Evolutionary conservation across 2,113 vertebrate species (phyloP).

Genomic region (Okapia johnstoni): DNA sequence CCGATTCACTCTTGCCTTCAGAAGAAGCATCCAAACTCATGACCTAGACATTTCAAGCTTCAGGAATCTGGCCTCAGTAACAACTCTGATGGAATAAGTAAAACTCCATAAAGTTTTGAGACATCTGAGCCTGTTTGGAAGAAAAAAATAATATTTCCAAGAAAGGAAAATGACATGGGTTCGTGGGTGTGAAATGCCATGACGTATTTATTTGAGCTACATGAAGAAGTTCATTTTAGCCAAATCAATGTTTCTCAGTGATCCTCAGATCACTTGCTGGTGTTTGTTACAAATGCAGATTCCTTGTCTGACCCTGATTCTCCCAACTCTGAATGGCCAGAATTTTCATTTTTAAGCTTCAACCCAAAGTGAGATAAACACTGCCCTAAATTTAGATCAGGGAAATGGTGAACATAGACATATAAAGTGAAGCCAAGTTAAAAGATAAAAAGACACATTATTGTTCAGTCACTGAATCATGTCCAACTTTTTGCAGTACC

Average conservation of each 20-base stretch:
- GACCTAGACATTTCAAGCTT: not conserved
- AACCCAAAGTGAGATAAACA: not conserved
- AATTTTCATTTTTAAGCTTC: not conserved
- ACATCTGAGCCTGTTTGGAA: not conserved
- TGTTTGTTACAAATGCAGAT: not conserved
- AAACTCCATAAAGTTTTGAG: not conserved
- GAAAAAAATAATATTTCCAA: slow-evolving; percentile 10
- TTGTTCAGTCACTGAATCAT: not conserved
- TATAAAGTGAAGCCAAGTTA: not conserved
- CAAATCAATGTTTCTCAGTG: not conserved
- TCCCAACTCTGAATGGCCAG: not conserved
- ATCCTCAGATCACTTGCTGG: not conserved
- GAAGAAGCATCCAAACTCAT: not conserved
- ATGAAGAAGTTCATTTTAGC: not conserved
- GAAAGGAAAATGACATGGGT: not conserved
- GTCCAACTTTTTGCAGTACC: not conserved
- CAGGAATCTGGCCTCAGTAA: not conserved
- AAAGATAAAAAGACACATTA: not conserved
- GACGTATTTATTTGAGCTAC: not conserved
- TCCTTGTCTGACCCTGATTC: not conserved
- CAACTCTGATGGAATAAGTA: slow-evolving; percentile 5
- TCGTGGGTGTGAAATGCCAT: not conserved
- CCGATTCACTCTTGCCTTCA: not conserved
- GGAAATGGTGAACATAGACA: not conserved
- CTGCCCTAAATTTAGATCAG: not conserved